Conservation (phyloP, 2,113 vertebrate species). For the Azemiops feae region DNA sequence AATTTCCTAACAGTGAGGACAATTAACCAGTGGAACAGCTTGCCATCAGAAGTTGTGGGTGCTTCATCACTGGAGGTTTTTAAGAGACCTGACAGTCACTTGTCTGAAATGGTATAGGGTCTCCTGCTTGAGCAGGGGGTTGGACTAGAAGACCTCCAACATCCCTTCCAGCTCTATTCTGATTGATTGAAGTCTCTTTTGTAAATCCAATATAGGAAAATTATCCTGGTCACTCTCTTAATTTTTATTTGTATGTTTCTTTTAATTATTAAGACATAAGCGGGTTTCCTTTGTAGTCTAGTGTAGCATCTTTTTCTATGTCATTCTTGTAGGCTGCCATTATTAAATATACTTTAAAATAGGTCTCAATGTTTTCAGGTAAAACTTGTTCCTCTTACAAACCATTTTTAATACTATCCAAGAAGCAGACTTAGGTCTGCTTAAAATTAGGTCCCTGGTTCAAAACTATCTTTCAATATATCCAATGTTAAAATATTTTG, state of each 20-base stretch:
- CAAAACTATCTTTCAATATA: neutral
- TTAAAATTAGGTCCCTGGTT: neutral
- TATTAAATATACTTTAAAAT: neutral
- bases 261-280: neutral
- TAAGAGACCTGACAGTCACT: neutral
- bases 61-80: neutral
- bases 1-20: no score
- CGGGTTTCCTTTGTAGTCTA: neutral
- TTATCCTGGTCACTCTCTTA: neutral
- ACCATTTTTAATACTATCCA: neutral
- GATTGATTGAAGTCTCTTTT: neutral
- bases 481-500: neutral
- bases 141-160: neutral
- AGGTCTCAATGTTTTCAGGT: neutral
- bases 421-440: neutral
- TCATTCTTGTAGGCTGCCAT: neutral
- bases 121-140: neutral
- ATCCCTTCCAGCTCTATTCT: neutral
- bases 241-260: neutral
- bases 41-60: neutral
- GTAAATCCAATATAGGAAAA: neutral
- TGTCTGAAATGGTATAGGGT: neutral
- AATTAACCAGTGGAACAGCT: neutral
- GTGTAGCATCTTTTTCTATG: neutral
- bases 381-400: neutral